Evolutionary conservation across 2,113 vertebrate species (phyloP), one percentile per base, ranked within the genome.

Genomic region (Anoura caudifer): DNA sequence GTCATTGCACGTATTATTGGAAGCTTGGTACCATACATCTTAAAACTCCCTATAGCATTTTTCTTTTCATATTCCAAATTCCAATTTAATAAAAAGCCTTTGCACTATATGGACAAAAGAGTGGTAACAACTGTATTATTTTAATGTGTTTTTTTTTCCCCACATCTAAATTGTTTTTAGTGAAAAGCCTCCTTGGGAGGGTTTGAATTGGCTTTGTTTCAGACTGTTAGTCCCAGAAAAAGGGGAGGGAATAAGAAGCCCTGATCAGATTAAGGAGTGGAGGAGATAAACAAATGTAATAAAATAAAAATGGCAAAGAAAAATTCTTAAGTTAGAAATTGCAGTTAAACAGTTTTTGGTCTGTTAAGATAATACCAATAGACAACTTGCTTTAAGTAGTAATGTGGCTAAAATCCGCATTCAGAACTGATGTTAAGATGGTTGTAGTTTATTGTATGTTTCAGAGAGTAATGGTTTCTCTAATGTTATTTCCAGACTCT

Each of bases 401-500:
- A 65, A 43, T 47, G 52, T 92, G 4, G 67, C 82, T 86, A 88
- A 91, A 94, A 56, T 24, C n/a, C 59, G 31, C 70, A 17, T 94
- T 95, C 90, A 84, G 65, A 45, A 67, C 8, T 85, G 36, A 38
- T 59, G 59, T 36, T 65, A 52, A 63, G 45, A 73, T 89, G 59
- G 56, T 76, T 69, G 13, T 87, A 31, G 1, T 43, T 90, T 38
- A 3, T 73, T 87, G 19, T 36, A 11, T 52, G 16, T 95, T 87
- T 81, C 67, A 90, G 70, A 94, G n/a, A 96, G 59, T 98, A 98
- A 98, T 88, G 54, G 11, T 94, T 79, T 95, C 79, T 97, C 87
- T 41, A 13, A 81, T 96, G 77, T 98, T 97, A 91, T 98, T 98
- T 97, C 96, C 97, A 98, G 99, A 99, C 96, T 97, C 98, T 0